Conservation (phyloP, 2,888 invertebrate species). For the Chesias legatella region DNA sequence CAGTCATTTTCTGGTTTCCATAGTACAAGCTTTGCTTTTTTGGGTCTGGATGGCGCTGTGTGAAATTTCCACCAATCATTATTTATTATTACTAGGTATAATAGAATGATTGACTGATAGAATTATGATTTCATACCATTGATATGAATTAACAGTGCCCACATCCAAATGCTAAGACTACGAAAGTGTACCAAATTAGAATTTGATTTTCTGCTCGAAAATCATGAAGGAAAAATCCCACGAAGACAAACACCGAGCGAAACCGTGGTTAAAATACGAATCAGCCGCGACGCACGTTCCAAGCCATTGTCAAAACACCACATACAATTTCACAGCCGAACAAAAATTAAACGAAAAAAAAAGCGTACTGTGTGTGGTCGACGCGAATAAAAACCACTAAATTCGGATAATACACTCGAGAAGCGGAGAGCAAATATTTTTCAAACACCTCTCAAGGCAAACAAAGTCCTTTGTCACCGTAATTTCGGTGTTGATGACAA, state of each 20-base stretch:
- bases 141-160: too few relatives aligned
- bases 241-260: constrained; percentile 28
- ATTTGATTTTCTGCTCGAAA: constrained; percentile 4
- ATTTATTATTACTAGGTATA: too few relatives aligned
- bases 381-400: constrained; percentile 33
- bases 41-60: too few relatives aligned
- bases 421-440: constrained; percentile 69
- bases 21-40: too few relatives aligned
- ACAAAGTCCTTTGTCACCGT: constrained; percentile 67
- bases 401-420: constrained; percentile 60
- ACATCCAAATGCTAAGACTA: too few relatives aligned
- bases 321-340: constrained; percentile 67
- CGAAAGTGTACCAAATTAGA: too few relatives aligned
- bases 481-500: constrained; percentile 76
- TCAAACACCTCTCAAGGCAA: constrained; percentile 70
- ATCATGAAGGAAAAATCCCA: constrained; percentile 22
- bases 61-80: too few relatives aligned
- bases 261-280: constrained; percentile 72
- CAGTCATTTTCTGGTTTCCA: too few relatives aligned
- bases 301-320: constrained; percentile 75
- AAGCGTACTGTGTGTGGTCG: constrained; percentile 35
- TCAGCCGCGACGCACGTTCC: constrained; percentile 67
- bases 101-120: too few relatives aligned
- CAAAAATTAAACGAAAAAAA: constrained; percentile 34
- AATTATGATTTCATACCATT: too few relatives aligned